Conservation (phyloP, 2,797 vertebrate genomes). For the Pangasius djambal region DNA sequence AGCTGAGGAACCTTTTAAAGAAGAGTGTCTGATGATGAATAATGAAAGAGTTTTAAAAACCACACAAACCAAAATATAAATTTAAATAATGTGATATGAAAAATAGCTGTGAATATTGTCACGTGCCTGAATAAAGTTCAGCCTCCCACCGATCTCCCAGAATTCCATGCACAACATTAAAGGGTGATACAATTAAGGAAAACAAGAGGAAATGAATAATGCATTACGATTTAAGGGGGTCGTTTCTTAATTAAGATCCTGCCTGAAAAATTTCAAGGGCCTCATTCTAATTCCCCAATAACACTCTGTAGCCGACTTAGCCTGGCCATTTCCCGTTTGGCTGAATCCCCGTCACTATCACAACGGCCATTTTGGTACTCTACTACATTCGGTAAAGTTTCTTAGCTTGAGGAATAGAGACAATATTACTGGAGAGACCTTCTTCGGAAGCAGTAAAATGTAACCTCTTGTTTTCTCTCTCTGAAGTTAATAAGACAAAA, state of each 20-base stretch:
- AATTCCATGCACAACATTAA: slow-evolving; percentile 6
- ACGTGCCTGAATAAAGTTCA: neutral
- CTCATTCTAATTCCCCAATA: neutral
- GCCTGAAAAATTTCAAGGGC: neutral
- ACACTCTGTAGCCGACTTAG: neutral
- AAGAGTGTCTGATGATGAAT: neutral
- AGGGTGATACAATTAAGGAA: neutral
- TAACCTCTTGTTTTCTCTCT: no score
- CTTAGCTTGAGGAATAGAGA: neutral
- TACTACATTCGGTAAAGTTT: neutral
- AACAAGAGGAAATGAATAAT: neutral
- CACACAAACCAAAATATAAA: neutral
- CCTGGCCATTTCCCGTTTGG: neutral
- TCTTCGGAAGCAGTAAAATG: neutral
- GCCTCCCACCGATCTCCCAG: neutral
- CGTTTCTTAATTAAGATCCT: neutral
- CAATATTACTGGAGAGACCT: neutral
- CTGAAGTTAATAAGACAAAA: no score
- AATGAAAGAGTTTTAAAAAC: neutral
- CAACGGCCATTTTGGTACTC: neutral
- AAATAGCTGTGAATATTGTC: no score
- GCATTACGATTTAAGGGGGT: neutral
- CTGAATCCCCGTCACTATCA: neutral
- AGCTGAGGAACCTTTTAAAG: neutral
- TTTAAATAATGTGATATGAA: neutral